Evolutionary conservation across 2,113 vertebrate species (phyloP).

Genomic region (Heterochromis multidens): DNA sequence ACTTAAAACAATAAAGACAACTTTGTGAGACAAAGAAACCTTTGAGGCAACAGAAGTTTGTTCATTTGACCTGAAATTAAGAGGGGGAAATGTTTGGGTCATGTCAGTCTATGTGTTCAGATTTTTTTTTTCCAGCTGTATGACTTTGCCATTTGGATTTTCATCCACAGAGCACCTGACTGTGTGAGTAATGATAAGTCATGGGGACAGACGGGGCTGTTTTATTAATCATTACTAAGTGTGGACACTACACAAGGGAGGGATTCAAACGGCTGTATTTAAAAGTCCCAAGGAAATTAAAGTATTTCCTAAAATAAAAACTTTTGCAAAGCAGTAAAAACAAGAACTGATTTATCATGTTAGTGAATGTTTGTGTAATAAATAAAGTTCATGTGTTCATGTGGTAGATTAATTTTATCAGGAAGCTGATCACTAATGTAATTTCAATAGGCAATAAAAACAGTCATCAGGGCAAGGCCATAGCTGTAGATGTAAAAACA

Average conservation of each 20-base stretch:
- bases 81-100: constrained; percentile 18
- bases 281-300: neutral
- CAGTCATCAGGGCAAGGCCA: neutral
- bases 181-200: neutral
- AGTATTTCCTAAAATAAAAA: neutral
- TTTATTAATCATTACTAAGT: neutral
- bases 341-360: neutral
- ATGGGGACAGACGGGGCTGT: neutral
- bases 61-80: constrained; percentile 6
- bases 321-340: neutral
- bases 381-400: neutral
- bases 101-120: neutral
- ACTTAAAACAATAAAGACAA: constrained; percentile 62
- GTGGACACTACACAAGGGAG: neutral
- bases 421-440: neutral
- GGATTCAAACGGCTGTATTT: neutral
- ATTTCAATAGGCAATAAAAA: neutral
- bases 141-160: constrained; percentile 15
- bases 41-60: constrained; percentile 30
- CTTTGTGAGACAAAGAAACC: constrained; percentile 44
- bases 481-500: neutral
- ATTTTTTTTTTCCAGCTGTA: neutral
- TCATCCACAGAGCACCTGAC: constrained; percentile 20
- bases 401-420: neutral
- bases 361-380: neutral